These are phyloP conservation scores for Drosophila fungiperda DNA, from an alignment of 2,888 invertebrate species.

Conservation along the genomic window DNA sequence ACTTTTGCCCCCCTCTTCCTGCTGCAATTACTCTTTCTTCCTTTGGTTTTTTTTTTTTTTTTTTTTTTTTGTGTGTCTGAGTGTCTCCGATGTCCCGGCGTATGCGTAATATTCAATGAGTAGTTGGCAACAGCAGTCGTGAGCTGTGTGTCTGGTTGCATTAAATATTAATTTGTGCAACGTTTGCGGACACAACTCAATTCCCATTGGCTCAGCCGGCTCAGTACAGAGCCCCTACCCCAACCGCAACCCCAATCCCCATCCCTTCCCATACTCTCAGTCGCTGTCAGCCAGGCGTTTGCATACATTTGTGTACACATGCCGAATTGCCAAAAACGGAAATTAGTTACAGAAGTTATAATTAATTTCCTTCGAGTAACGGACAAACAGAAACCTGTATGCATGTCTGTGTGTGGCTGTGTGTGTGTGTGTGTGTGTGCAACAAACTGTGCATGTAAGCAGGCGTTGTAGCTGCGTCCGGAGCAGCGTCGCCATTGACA, in stretches of 20 bases:
- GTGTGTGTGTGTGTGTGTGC: slow-evolving; percentile 44
- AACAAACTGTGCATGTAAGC: slow-evolving; percentile 72
- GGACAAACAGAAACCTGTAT: slow-evolving; percentile 40
- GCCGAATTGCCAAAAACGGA: slow-evolving; percentile 71
- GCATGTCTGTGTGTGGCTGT: slow-evolving; percentile 3
- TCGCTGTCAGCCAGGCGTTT: background rate
- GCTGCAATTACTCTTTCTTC: background rate
- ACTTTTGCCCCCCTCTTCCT: slow-evolving; percentile 29
- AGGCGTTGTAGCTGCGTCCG: slow-evolving; percentile 58
- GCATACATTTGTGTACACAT: slow-evolving; percentile 44
- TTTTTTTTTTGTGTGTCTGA: background rate
- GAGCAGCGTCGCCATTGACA: slow-evolving; percentile 45
- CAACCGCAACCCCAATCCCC: background rate
- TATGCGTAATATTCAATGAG: slow-evolving; percentile 75
- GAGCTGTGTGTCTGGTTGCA: slow-evolving; percentile 55
- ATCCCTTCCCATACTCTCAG: background rate
- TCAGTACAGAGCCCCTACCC: slow-evolving; percentile 8
- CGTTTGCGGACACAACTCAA: slow-evolving; percentile 41
- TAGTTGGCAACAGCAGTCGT: slow-evolving; percentile 54
- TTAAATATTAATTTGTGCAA: slow-evolving; percentile 75
- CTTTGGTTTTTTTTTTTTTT: background rate
- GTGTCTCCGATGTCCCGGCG: slow-evolving; percentile 41
- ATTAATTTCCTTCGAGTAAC: slow-evolving; percentile 73
- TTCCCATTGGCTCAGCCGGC: slow-evolving; percentile 6
- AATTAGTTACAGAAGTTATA: slow-evolving; percentile 80